These are phyloP conservation scores for Geotrypetes seraphini DNA, from an alignment of 2,797 vertebrate genomes.

Conservation along the genomic window DNA sequence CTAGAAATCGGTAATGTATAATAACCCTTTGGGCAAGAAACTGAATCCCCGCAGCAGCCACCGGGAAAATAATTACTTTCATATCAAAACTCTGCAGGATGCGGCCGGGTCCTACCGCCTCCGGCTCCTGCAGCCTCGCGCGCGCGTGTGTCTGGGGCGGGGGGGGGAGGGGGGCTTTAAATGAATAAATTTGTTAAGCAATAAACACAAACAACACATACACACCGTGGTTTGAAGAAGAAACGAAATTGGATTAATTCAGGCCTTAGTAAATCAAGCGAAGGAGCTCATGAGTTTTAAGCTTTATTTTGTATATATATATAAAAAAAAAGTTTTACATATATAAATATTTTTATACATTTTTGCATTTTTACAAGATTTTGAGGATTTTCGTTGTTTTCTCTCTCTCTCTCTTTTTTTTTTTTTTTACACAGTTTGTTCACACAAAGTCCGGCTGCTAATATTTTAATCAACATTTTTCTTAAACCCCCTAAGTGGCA, in stretches of 20 bases:
- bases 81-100: constrained; percentile 99
- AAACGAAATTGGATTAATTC: no score
- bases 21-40: constrained; percentile 98
- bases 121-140: constrained; percentile 84
- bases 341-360: constrained; percentile 99
- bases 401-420: constrained; percentile 34
- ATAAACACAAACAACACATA: constrained; percentile 78
- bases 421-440: constrained; percentile 48
- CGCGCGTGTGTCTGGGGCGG: constrained; percentile 34
- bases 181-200: constrained; percentile 98
- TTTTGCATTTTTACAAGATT: constrained; percentile 86
- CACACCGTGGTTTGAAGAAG: no score
- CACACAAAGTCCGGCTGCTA: constrained; percentile 52
- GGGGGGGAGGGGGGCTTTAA: constrained; percentile 49
- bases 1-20: constrained; percentile 99
- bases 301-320: no score
- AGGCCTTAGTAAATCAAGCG: no score
- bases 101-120: constrained; percentile 93
- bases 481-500: constrained; percentile 20
- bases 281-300: no score
- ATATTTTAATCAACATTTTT: constrained; percentile 29
- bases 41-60: constrained; percentile 98
- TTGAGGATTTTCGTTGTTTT: constrained; percentile 70
- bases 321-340: constrained; percentile 97
- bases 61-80: constrained; percentile 99